Base-by-base conservation (phyloP, 2,888 invertebrate species). In the Mythimna loreyi region DNA sequence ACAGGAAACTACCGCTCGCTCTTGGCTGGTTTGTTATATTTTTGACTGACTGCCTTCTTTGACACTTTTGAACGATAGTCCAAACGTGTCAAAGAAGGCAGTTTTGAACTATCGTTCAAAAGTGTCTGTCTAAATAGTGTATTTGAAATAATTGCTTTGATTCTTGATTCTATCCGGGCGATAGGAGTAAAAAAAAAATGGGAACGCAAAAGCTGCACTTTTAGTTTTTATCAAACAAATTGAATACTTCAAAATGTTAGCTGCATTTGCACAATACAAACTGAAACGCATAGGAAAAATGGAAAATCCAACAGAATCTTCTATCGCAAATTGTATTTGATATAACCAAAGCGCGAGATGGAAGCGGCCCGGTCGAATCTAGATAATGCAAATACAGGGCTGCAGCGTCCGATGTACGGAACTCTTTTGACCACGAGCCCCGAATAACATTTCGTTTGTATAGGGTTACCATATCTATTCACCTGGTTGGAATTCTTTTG, bases 281-380 rank as follows among this genome's bases (percentile, higher is more conserved):
- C 61, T 73, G 65, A 69, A 72, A 79, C 67, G 72, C 70, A 84
- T 50, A 59, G 63, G 72, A 67, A 76, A 78, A 72, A 67, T 75
- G 59, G 50, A 85, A 89, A 87, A 88, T 87, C 87, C 87, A 85
- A 87, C 89, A 89, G 90, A 92, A 91, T 91, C 89, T 91, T 90
- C 87, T 88, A 91, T 90, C 86, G 87, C 90, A 94, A 92, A 93
- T 93, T 93, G 92, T 92, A 94, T 93, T 93, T 92, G 91, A 92
- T 93, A 93, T 91, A 91, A 89, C 90, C 88, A 91, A 91, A 92
- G 90, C 90, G 90, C 89, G 91, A 91, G 90, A 91, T 94, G 92
- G 92, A 92, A 93, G 90, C 87, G 90, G 89, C 88, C 91, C 89
- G 90, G 89, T 88, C 87, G 88, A 91, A 92, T 92, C 91, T 90